Base-by-base conservation (phyloP, 2,888 invertebrate genomes). In the Cephonodes hylas region DNA sequence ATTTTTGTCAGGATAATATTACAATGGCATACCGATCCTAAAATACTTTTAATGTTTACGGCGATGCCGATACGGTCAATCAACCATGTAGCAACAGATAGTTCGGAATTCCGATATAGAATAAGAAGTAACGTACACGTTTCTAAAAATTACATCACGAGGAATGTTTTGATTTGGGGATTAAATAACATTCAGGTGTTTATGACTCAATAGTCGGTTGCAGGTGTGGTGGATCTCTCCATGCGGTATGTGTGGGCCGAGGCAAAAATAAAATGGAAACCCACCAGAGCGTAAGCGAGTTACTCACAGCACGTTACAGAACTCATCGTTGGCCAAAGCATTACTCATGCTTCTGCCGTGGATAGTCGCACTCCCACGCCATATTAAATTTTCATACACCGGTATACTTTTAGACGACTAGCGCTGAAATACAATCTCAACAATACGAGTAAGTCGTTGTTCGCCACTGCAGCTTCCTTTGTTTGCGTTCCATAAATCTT, bases 111-210 rank as follows among this genome's bases (percentile, higher is more conserved):
- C 23, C 38, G 23, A 53, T 27, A 58, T 56, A 45, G 66, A 64
- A 59, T 64, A 46, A 62, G 59, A 56, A 58, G 62, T 66, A 62
- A 65, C 69, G 65, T 63, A n/a, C n/a, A n/a, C n/a, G 57, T 31
- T 66, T 34, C 60, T 62, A 64, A 62, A 65, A 38, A 66, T 72
- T 74, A 67, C 64, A 71, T 67, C 67, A 60, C 46, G 63, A 59
- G 71, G 73, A 81, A 81, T 83, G 77, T 77, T 77, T 73, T 72
- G 69, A 65, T 80, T 78, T 75, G 67, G 66, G 77, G 77, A 85
- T 89, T 86, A 77, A 83, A 84, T 89, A 90, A 87, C 84, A 71
- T 72, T 85, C 88, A 90, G 89, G 91, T 91, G 91, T 88, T 85
- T 86, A 86, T 84, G 74, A 76, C 71, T 77, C 77, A 76, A 77